Percentiles rank a stretch among this genome's conserved stretches.
These are phyloP conservation scores for Drepana arcuata DNA, from an alignment of 1,140 invertebrate genomes.

Conservation along the genomic window DNA sequence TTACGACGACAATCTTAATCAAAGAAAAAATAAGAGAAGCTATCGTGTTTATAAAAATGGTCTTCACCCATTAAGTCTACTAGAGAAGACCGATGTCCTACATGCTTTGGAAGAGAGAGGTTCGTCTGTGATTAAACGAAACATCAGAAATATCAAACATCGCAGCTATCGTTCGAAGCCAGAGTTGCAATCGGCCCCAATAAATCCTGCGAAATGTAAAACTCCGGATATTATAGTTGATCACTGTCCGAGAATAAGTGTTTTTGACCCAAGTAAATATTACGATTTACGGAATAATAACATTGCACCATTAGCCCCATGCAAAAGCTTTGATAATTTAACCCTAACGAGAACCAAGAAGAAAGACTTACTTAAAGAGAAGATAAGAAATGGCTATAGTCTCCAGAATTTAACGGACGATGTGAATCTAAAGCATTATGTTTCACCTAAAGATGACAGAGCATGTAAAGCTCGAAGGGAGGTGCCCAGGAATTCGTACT, in stretches of 20 bases:
- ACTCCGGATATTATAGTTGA: conserved; percentile 37
- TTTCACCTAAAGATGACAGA: conserved; percentile 38
- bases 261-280: conserved; percentile 48
- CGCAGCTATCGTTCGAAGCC: conserved; percentile 41
- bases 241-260: conserved; percentile 39
- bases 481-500: conserved; percentile 52
- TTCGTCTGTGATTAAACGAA: conserved; percentile 55
- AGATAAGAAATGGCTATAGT: conserved; percentile 46
- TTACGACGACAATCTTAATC: conserved; percentile 64
- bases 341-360: conserved; percentile 31
- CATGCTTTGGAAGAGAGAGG: conserved; percentile 48
- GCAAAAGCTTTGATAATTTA: conserved; percentile 63
- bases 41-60: conserved; percentile 68
- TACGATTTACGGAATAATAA: conserved; percentile 60
- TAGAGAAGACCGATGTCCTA: conserved; percentile 39
- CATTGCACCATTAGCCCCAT: conserved; percentile 33
- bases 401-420: conserved; percentile 55
- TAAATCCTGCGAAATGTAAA: conserved; percentile 17
- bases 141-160: conserved; percentile 60
- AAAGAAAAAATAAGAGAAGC: conserved; percentile 66
- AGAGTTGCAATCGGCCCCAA: conserved; percentile 8
- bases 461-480: conserved; percentile 22
- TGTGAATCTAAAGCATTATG: conserved; percentile 46
- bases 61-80: conserved; percentile 30
- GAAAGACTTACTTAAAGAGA: conserved; percentile 23